Base-by-base conservation (phyloP, 1,140 invertebrate species). In the Scaptomyza montana region DNA sequence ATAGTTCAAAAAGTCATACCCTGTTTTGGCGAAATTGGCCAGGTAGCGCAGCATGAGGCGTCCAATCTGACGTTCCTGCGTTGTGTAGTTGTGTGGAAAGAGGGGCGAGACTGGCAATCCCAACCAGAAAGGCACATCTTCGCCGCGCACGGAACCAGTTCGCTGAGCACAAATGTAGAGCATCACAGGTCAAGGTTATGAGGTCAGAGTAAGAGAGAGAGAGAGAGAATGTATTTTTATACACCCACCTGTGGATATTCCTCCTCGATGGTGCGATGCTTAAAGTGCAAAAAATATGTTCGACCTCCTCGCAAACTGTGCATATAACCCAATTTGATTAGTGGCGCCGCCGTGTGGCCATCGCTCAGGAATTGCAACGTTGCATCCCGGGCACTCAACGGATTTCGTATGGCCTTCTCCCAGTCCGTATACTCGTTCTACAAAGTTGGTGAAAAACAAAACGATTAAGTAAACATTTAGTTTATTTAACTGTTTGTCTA, bases 41-140 rank as follows among this genome's bases (percentile, higher is more conserved):
- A 97, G 93, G 92, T 97, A 97, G 80, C 96, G 95, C 53, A 97
- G 94, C 80, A 97, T 94, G 19, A 96, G 93, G 74, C 94, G 94
- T 8, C 96, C 96, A 25, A 97, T 93, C 78, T 94, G 93, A 63
- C 95, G 95, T 79, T 97, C 96, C 84, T 94, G 93, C 54, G 92
- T 92, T 0, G 94, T 95, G 92, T 95, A 97, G 92, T 97, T 97
- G 91, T 95, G 93, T 2, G 93, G 93, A 89, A 93, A 93, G 61
- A 94, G 93, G 56, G 94, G 94, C 5, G 96, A 94, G 45, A 99
- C 92, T 19, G 98, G 98, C 74, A 98, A 94, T 10, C 98, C 98
- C 78, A 99, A 94, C 77, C 98, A 95, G 91, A 98, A 99, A 25
- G 98, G 96, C 79, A 99, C 93, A 92, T 99, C 98, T 91, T 99